phyloP scores from a whole-genome alignment of 2,113 vertebrate genomes.

The Hypocryptadius cinnamomeus region DNA sequence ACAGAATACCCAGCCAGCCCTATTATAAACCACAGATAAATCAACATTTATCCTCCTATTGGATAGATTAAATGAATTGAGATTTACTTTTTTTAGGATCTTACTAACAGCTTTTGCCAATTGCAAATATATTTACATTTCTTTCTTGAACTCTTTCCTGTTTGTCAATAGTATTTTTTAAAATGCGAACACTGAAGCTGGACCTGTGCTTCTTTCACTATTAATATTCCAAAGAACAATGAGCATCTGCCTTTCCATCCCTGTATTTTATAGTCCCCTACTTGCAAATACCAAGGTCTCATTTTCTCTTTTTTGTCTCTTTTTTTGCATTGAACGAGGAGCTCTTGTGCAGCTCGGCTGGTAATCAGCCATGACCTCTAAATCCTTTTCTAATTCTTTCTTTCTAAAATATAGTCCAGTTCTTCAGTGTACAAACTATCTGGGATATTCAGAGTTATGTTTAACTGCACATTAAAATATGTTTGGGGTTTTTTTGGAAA shows the following conservation, averaged over 20 bases:
- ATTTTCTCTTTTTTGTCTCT: neutral
- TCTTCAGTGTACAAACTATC: neutral
- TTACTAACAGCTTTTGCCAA: neutral
- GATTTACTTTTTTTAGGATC: neutral
- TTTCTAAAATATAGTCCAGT: neutral
- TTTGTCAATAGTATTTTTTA: neutral
- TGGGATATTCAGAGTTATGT: neutral
- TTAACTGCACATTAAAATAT: neutral
- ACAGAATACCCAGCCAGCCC: neutral
- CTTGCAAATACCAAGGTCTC: neutral
- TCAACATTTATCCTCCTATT: neutral
- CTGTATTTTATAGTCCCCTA: neutral
- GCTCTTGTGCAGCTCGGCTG: neutral
- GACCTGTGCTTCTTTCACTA: neutral
- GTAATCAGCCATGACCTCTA: neutral
- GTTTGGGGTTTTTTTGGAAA: neutral
- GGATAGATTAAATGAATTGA: neutral
- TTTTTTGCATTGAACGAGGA: neutral
- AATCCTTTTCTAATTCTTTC: neutral
- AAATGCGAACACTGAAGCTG: neutral
- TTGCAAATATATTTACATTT: neutral
- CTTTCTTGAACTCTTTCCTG: neutral
- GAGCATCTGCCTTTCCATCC: neutral
- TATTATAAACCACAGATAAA: neutral
- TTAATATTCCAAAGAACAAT: neutral